Evolutionary conservation across 2,888 invertebrate species (phyloP).

Genomic region (Lacanobia oleracea): DNA sequence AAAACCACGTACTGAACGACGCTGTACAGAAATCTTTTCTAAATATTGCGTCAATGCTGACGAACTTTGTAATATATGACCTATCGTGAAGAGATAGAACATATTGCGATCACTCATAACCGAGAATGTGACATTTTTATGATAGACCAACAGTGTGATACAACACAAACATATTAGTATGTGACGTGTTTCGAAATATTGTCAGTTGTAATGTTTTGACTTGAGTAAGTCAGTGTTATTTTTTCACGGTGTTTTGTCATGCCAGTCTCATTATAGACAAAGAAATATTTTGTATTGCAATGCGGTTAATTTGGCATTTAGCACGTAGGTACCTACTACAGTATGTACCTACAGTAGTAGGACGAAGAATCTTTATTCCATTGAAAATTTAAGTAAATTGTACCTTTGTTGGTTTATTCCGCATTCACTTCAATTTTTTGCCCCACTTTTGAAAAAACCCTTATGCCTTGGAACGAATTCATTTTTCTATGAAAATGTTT

Average conservation of each 20-base stretch:
- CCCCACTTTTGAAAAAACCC: not conserved
- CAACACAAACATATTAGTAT: constrained; percentile 47
- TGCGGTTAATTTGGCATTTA: constrained; percentile 19
- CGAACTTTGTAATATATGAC: constrained; percentile 61
- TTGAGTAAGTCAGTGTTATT: constrained; percentile 49
- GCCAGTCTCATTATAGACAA: constrained; percentile 12
- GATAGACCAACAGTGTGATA: constrained; percentile 48
- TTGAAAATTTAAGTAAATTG: not conserved
- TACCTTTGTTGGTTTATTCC: not conserved
- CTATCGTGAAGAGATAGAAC: constrained; percentile 62
- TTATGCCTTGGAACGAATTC: not conserved
- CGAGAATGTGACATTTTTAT: constrained; percentile 61
- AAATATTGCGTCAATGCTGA: constrained; percentile 66
- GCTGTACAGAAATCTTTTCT: constrained; percentile 52
- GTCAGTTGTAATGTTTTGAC: constrained; percentile 37
- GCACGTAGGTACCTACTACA: not conserved
- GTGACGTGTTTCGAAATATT: constrained; percentile 48
- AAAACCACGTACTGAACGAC: constrained; percentile 64
- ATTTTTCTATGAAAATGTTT: not conserved
- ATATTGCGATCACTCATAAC: constrained; percentile 51
- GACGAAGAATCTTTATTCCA: not conserved
- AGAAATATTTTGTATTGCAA: constrained; percentile 33
- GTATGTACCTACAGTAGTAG: not conserved
- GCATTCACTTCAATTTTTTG: too few relatives aligned
- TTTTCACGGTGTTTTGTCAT: constrained; percentile 37